A percentile compares a stretch with the other conserved stretches of the same genome.
phyloP scores from a whole-genome alignment of 1,140 invertebrate genomes.

The Halictus rubicundus region DNA sequence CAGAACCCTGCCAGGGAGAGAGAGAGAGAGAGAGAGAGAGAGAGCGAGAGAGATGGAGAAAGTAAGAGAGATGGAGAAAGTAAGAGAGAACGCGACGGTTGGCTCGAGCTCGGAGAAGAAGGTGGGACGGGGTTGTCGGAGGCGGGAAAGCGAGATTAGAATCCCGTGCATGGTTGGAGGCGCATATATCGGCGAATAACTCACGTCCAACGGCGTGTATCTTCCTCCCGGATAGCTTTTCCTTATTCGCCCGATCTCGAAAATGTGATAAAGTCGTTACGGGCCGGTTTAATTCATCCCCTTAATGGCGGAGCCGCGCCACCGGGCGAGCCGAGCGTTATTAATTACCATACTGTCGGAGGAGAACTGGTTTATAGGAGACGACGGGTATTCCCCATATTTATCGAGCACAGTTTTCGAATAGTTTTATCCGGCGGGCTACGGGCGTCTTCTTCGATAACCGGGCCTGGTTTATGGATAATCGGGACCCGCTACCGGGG shows the following conservation, averaged over 20 bases:
- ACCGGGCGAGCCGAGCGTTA: background rate
- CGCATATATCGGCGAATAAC: constrained; percentile 70
- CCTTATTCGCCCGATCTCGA: constrained; percentile 37
- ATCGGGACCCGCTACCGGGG: background rate
- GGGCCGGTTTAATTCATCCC: constrained; percentile 22
- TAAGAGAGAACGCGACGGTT: constrained; percentile 31
- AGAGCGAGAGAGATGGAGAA: constrained; percentile 22
- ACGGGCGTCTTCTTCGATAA: background rate
- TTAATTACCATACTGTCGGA: constrained; percentile 8
- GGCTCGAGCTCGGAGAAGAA: constrained; percentile 66
- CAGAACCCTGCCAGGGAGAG: background rate
- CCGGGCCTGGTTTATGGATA: background rate
- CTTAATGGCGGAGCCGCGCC: background rate
- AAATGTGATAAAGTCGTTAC: constrained; percentile 44
- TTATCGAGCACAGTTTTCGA: constrained; percentile 7
- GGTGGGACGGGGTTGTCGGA: constrained; percentile 61
- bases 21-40: constrained; percentile 36
- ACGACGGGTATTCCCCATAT: background rate
- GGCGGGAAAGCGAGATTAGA: constrained; percentile 77
- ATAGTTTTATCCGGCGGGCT: background rate
- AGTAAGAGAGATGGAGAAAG: constrained; percentile 20
- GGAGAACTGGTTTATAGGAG: background rate
- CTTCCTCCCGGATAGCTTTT: constrained; percentile 46
- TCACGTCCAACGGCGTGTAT: constrained; percentile 57
- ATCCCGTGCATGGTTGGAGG: constrained; percentile 73